These are phyloP conservation scores for Perdita meconis DNA, from an alignment of 2,888 invertebrate genomes.

Conservation along the genomic window DNA sequence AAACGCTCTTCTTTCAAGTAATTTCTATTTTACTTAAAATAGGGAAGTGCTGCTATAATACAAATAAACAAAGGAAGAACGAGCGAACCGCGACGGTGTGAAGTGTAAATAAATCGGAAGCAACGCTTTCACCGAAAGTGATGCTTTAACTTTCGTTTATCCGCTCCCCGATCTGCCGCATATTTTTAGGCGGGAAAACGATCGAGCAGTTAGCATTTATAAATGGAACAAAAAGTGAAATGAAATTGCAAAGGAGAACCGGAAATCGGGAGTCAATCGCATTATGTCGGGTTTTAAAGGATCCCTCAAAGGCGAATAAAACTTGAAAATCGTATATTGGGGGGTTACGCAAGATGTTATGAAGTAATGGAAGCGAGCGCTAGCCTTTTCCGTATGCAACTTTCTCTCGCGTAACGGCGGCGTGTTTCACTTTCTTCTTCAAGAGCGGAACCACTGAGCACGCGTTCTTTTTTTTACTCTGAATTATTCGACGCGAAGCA, in stretches of 20 bases:
- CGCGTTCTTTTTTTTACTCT: background rate
- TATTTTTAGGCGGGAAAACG: background rate
- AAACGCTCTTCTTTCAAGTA: too few species aligned
- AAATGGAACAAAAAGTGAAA: background rate
- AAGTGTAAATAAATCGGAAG: too few species aligned
- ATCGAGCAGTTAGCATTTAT: background rate
- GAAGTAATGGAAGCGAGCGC: conserved; percentile 69
- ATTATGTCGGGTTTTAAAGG: conserved; percentile 14
- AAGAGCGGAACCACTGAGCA: background rate
- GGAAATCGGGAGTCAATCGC: too few species aligned
- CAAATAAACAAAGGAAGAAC: too few species aligned
- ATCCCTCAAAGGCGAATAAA: background rate
- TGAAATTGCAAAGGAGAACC: background rate
- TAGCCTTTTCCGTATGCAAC: conserved; percentile 76
- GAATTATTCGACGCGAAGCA: background rate
- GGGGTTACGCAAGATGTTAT: conserved; percentile 69
- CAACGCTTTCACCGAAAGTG: too few species aligned
- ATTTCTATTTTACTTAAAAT: too few species aligned
- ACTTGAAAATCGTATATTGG: conserved; percentile 26
- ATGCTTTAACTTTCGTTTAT: too few species aligned
- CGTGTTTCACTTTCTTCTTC: conserved; percentile 78
- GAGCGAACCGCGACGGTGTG: too few species aligned
- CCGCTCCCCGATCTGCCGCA: too few species aligned
- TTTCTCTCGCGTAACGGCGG: conserved; percentile 77
- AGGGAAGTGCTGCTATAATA: too few species aligned